A percentile compares a stretch with the other conserved stretches of the same genome.
Evolutionary conservation across 2,797 vertebrate species (phyloP).

Genomic region (Anolis apletophallus): DNA sequence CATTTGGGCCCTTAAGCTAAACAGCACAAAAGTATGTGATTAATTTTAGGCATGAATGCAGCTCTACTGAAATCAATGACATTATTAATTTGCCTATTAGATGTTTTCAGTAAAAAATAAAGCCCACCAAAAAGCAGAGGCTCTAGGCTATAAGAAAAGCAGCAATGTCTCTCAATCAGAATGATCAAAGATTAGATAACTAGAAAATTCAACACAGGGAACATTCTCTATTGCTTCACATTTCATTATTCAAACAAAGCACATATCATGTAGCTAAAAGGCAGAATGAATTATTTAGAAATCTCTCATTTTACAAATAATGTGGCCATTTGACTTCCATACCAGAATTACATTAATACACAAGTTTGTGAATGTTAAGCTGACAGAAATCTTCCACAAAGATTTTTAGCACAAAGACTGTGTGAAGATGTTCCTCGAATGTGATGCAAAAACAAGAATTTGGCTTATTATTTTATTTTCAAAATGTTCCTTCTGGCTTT

Average conservation of each 20-base stretch:
- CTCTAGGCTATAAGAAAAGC: neutral
- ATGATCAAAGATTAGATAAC: slow-evolving; percentile 33
- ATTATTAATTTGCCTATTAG: slow-evolving; percentile 42
- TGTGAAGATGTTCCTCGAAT: neutral
- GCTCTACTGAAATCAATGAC: slow-evolving; percentile 32
- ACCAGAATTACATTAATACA: slow-evolving; percentile 3
- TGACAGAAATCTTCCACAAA: neutral
- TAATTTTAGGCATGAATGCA: slow-evolving; percentile 4
- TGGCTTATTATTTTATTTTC: neutral
- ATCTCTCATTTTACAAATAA: slow-evolving; percentile 35
- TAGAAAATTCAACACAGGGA: slow-evolving; percentile 43
- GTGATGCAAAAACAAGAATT: neutral
- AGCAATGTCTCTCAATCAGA: slow-evolving; percentile 17
- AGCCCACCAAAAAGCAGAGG: slow-evolving; percentile 2
- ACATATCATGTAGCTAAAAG: slow-evolving; percentile 42
- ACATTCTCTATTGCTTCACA: slow-evolving; percentile 36
- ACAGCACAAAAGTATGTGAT: neutral
- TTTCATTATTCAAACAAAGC: slow-evolving; percentile 28
- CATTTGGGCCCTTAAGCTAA: neutral
- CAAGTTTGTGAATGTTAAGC: slow-evolving; percentile 20
- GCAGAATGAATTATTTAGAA: slow-evolving; percentile 41
- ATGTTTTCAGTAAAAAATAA: slow-evolving; percentile 35
- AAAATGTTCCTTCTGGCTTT: neutral
- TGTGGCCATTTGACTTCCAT: slow-evolving; percentile 19
- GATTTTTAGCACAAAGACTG: slow-evolving; percentile 24